Evolutionary conservation across 1,140 invertebrate genomes (phyloP), one percentile per base, ranked within the genome.

Genomic region (Lasioglossum baleicum): DNA sequence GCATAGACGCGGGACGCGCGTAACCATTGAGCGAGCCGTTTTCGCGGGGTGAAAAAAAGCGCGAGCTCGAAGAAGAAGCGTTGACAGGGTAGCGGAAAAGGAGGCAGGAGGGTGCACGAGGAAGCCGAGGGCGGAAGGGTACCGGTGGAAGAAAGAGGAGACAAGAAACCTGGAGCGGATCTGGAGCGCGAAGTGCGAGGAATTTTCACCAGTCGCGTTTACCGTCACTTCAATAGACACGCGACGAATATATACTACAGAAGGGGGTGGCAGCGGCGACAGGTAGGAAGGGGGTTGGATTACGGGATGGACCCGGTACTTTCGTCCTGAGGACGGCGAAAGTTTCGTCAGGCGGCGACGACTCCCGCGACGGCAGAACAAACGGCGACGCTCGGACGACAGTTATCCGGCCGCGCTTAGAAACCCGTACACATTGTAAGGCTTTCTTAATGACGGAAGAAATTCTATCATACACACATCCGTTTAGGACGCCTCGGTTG

Each of bases 371-470:
- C 67, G 80, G 35, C 13, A 1, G 3, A 7, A 2, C 6, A 13
- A 7, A n/a, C 31, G 15, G 35, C 26, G n/a, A 58, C 78, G 51
- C 40, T 35, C 61, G 77, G 85, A 80, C 85, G 80, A 87, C 70
- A 85, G 35, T 87, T 87, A 76, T 78, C 60, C 80, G 80, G 76
- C 56, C 72, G 80, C 81, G 90, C 85, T 92, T 92, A 92, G 90
- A 91, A 91, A 90, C 70, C 81, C 84, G 87, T 88, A 86, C 85
- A 89, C 86, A 90, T 91, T 92, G 91, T 91, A 90, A 89, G 86
- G 90, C 87, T 92, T 92, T 92, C 91, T 92, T 92, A 92, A 92
- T 92, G 91, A 92, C 90, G 91, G 91, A 92, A 92, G 91, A 92
- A 92, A 92, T 92, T 92, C 91, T 92, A 91, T 92, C 91, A 89